phyloP scores from a whole-genome alignment of 2,888 invertebrate genomes.

The Sycophila texana region DNA sequence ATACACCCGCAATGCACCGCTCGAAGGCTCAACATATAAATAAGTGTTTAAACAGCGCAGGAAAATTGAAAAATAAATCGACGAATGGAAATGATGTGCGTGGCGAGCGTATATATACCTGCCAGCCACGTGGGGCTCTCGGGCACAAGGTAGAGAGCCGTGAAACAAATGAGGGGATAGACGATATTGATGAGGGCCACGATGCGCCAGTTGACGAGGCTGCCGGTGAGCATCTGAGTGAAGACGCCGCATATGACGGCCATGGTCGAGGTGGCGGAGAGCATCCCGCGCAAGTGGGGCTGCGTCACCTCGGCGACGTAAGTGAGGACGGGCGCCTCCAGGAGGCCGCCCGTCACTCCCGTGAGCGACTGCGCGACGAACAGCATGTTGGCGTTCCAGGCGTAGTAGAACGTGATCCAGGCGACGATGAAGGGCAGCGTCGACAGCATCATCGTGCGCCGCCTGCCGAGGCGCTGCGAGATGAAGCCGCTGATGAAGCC shows the following conservation, averaged over 20 bases:
- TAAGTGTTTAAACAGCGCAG: not conserved
- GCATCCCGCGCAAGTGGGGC: conserved; percentile 85
- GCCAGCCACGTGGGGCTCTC: conserved; percentile 90
- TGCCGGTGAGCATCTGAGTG: conserved; percentile 85
- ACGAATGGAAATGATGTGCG: not conserved
- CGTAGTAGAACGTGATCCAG: conserved; percentile 85
- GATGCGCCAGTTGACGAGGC: conserved; percentile 83
- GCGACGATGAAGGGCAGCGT: conserved; percentile 82
- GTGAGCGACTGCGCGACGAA: conserved; percentile 84
- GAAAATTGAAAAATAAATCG: not conserved
- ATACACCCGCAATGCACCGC: not conserved
- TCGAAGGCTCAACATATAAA: not conserved
- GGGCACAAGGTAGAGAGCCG: conserved; percentile 84
- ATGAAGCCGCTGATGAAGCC: conserved; percentile 85
- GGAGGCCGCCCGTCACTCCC: conserved; percentile 85
- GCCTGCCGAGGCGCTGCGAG: conserved; percentile 84
- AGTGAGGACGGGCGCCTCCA: conserved; percentile 89
- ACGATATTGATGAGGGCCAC: conserved; percentile 83
- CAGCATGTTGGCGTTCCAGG: conserved; percentile 80
- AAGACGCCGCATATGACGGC: conserved; percentile 86
- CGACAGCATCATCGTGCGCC: conserved; percentile 81
- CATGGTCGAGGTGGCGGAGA: conserved; percentile 86
- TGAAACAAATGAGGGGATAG: conserved; percentile 81
- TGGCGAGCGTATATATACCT: conserved; percentile 68
- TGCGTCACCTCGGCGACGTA: conserved; percentile 91